Evolutionary conservation across 2,797 vertebrate species (phyloP).

Genomic region (Distichodus sexfasciatus): DNA sequence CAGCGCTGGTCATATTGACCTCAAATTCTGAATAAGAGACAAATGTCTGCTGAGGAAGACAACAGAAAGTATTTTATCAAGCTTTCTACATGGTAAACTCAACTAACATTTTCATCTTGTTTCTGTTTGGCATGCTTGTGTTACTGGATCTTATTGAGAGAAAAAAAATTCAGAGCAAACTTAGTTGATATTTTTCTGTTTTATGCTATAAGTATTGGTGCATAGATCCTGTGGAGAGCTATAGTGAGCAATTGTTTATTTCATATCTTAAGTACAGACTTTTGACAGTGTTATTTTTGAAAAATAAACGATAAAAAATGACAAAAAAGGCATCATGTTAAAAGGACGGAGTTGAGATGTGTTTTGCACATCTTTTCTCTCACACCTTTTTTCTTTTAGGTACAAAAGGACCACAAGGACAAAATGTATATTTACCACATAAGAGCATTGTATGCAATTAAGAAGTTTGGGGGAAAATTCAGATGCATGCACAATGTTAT

Average conservation of each 20-base stretch:
- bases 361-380: conserved; percentile 54
- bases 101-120: conserved; percentile 68
- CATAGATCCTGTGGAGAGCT: conserved; percentile 72
- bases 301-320: conserved; percentile 44
- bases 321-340: conserved; percentile 52
- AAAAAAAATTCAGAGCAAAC: conserved; percentile 69
- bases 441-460: conserved; percentile 83
- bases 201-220: conserved; percentile 72
- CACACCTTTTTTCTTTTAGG: conserved; percentile 63
- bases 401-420: conserved; percentile 56
- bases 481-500: conserved; percentile 89
- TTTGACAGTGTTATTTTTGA: conserved; percentile 76
- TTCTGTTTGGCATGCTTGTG: conserved; percentile 83
- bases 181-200: conserved; percentile 68
- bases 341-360: conserved; percentile 27
- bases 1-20: conserved; percentile 85
- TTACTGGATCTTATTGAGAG: conserved; percentile 60
- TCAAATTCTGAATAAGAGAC: conserved; percentile 29
- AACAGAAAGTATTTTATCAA: conserved; percentile 55
- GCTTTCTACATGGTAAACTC: conserved; percentile 68
- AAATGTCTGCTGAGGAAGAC: conserved; percentile 18
- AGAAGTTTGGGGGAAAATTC: conserved; percentile 68
- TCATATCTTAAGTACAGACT: conserved; percentile 74
- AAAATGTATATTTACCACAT: conserved; percentile 56
- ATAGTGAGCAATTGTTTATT: conserved; percentile 74